Conservation (phyloP, 35 echinoderm and acorn worm genomes). For the Ophioderma brevispina region DNA sequence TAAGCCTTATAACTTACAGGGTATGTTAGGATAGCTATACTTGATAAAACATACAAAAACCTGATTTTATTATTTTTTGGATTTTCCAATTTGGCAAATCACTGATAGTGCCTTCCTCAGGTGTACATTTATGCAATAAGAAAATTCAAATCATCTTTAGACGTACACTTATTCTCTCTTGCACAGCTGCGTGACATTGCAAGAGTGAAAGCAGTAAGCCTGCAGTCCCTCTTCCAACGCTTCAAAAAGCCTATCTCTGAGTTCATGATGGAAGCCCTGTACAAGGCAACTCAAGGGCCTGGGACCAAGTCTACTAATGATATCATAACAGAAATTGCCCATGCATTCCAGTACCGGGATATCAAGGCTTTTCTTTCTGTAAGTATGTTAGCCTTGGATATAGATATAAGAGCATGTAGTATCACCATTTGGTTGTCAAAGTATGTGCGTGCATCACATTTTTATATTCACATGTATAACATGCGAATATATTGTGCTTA, state of each 20-base stretch:
- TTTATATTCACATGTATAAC: too few relatives aligned
- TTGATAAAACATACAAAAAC: too few relatives aligned
- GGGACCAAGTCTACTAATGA: slow-evolving; percentile 29
- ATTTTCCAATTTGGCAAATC: too few relatives aligned
- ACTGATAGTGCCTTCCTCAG: too few relatives aligned
- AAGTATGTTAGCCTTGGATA: slow-evolving; percentile 52
- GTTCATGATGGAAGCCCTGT: slow-evolving; percentile 85
- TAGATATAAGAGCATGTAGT: background rate
- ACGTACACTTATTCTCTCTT: background rate
- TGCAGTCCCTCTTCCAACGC: slow-evolving; percentile 62
- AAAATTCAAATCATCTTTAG: too few relatives aligned
- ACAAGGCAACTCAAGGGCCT: slow-evolving; percentile 39
- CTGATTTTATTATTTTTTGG: too few relatives aligned
- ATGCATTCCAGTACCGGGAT: slow-evolving; percentile 72
- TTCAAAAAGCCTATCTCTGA: slow-evolving; percentile 93
- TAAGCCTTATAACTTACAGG: too few relatives aligned
- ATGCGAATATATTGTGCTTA: too few relatives aligned
- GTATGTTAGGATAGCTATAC: too few relatives aligned
- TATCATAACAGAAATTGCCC: slow-evolving; percentile 51
- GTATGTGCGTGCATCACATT: too few relatives aligned
- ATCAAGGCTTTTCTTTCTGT: slow-evolving; percentile 72
- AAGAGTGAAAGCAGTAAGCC: slow-evolving; percentile 39
- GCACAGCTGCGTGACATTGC: slow-evolving; percentile 81
- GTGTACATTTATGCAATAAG: too few relatives aligned
- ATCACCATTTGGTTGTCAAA: too few relatives aligned